Conservation (phyloP, 2,888 invertebrate species). For the Scotopteryx bipunctaria region DNA sequence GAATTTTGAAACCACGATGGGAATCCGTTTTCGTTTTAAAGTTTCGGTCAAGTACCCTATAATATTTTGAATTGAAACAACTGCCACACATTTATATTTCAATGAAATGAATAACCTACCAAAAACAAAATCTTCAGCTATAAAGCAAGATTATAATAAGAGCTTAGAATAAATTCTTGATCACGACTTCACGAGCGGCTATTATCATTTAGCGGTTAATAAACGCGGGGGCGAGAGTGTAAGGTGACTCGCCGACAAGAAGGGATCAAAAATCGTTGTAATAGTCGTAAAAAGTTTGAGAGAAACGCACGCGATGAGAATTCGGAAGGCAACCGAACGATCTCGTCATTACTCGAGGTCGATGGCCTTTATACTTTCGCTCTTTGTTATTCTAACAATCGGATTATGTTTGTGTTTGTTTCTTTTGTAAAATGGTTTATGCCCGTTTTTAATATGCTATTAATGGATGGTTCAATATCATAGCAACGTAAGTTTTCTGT, state of each 20-base stretch:
- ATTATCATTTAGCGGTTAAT: slow-evolving; percentile 77
- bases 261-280: slow-evolving; percentile 74
- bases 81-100: too few species aligned
- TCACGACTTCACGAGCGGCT: slow-evolving; percentile 62
- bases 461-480: too few species aligned
- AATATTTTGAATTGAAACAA: too few species aligned
- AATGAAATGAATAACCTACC: too few species aligned
- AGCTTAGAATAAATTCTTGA: slow-evolving; percentile 60
- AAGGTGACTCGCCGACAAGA: slow-evolving; percentile 63
- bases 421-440: background rate
- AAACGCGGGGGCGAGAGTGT: slow-evolving; percentile 66
- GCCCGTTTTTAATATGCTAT: background rate
- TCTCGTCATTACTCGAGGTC: slow-evolving; percentile 55
- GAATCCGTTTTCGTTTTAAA: too few species aligned
- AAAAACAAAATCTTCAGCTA: background rate
- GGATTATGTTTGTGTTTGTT: too few species aligned
- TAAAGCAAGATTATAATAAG: slow-evolving; percentile 14
- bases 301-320: slow-evolving; percentile 72
- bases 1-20: too few species aligned
- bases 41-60: too few species aligned
- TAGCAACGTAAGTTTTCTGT: too few species aligned
- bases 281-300: slow-evolving; percentile 78
- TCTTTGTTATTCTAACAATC: slow-evolving; percentile 19
- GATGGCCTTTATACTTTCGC: slow-evolving; percentile 16
- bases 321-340: slow-evolving; percentile 66